phyloP scores from a whole-genome alignment of 2,113 vertebrate genomes.

The Anolis sagrei region DNA sequence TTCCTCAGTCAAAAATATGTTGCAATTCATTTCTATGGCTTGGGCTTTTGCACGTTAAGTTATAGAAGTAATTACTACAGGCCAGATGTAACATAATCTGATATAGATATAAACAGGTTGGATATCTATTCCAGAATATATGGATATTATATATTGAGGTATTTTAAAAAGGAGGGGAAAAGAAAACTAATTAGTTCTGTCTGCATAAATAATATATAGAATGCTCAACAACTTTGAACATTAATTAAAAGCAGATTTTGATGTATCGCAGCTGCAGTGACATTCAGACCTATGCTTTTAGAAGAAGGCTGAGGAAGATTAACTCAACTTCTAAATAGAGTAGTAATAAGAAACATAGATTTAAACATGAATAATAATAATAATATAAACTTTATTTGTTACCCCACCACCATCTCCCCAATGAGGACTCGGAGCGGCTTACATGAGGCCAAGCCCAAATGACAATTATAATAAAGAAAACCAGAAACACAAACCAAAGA shows the following conservation, averaged over 20 bases:
- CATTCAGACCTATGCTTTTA: neutral
- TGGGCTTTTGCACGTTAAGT: conserved; percentile 29
- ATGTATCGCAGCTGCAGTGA: neutral
- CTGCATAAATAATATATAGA: neutral
- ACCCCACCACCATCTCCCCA: too few relatives aligned
- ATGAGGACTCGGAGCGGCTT: too few relatives aligned
- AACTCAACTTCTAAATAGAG: neutral
- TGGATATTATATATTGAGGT: neutral
- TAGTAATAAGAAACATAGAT: neutral
- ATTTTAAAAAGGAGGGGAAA: neutral
- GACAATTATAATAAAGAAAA: too few relatives aligned
- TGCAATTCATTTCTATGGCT: conserved; percentile 46
- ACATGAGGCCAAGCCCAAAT: too few relatives aligned
- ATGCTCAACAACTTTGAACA: neutral
- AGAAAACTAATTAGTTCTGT: neutral
- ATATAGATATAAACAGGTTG: neutral
- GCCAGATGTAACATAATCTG: conserved; percentile 58
- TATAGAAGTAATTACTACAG: conserved; percentile 49
- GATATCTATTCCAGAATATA: neutral
- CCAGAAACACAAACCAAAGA: too few relatives aligned
- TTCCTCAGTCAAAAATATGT: neutral
- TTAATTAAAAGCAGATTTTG: neutral
- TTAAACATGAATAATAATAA: too few relatives aligned
- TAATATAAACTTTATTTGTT: too few relatives aligned
- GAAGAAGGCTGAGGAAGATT: neutral